phyloP scores from a whole-genome alignment of 2,888 invertebrate genomes.

The Zele albiditarsus region DNA sequence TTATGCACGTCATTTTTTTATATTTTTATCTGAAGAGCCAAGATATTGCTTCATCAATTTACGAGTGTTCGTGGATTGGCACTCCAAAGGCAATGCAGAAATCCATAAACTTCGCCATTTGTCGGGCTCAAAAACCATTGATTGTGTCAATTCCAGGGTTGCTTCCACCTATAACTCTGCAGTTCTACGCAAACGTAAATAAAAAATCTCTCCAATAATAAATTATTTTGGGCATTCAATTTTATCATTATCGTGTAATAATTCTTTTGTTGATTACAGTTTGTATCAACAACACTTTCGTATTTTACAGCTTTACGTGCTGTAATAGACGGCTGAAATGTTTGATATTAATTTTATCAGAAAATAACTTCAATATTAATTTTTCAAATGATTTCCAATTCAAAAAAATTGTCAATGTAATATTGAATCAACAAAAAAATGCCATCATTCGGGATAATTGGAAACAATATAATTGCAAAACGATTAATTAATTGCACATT shows the following conservation, averaged over 20 bases:
- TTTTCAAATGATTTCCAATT: too few species aligned
- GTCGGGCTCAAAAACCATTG: slow-evolving; percentile 53
- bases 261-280: slow-evolving; percentile 30
- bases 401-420: too few species aligned
- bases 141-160: slow-evolving; percentile 41
- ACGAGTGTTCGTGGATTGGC: slow-evolving; percentile 47
- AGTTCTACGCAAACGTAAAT: slow-evolving; percentile 51
- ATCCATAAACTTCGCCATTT: slow-evolving; percentile 46
- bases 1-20: too few species aligned
- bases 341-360: too few species aligned
- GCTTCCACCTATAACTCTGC: slow-evolving; percentile 49
- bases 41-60: slow-evolving; percentile 48
- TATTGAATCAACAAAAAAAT: too few species aligned
- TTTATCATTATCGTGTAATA: not conserved
- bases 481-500: too few species aligned
- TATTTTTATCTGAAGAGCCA: slow-evolving; percentile 32
- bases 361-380: too few species aligned
- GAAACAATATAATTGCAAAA: too few species aligned
- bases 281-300: slow-evolving; percentile 42
- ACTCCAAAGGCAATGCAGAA: slow-evolving; percentile 36
- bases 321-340: slow-evolving; percentile 36
- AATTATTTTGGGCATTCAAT: not conserved
- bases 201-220: not conserved
- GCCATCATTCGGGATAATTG: too few species aligned
- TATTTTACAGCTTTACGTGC: slow-evolving; percentile 50